A percentile compares a stretch with the other conserved stretches of the same genome.
These are phyloP conservation scores for Palloptera scutellata DNA, from an alignment of 2,888 invertebrate species.

Conservation along the genomic window DNA sequence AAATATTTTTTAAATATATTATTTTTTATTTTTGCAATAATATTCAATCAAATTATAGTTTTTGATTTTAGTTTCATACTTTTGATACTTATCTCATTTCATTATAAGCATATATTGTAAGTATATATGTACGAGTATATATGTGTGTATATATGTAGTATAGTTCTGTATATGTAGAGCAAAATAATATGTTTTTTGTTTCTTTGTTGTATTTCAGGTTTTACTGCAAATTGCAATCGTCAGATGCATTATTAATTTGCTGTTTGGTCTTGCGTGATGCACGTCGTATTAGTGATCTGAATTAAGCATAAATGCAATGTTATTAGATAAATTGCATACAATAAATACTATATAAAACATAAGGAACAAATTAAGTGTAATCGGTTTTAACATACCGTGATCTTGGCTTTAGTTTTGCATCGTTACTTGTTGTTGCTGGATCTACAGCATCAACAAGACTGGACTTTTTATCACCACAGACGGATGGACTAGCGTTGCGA, in stretches of 20 bases:
- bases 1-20: constrained; percentile 6
- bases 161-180: too few species aligned
- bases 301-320: too few species aligned
- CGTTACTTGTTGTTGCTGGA: constrained; percentile 59
- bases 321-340: too few species aligned
- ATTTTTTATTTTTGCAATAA: background rate
- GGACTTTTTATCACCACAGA: constrained; percentile 58
- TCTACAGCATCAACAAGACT: constrained; percentile 56
- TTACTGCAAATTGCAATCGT: constrained; percentile 79
- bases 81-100: background rate
- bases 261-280: constrained; percentile 82
- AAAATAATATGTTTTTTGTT: too few species aligned
- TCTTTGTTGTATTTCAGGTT: background rate
- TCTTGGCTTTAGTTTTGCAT: constrained; percentile 70
- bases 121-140: too few species aligned
- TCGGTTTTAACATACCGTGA: constrained; percentile 62
- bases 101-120: background rate
- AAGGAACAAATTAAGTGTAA: constrained; percentile 2
- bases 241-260: constrained; percentile 76
- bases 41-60: background rate
- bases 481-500: constrained; percentile 62
- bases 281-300: constrained; percentile 77
- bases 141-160: too few species aligned
- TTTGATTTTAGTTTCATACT: background rate
- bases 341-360: background rate